A percentile compares a stretch with the other conserved stretches of the same genome.
Conservation (phyloP, 2,113 vertebrate genomes). For the Gymnarchus niloticus region DNA sequence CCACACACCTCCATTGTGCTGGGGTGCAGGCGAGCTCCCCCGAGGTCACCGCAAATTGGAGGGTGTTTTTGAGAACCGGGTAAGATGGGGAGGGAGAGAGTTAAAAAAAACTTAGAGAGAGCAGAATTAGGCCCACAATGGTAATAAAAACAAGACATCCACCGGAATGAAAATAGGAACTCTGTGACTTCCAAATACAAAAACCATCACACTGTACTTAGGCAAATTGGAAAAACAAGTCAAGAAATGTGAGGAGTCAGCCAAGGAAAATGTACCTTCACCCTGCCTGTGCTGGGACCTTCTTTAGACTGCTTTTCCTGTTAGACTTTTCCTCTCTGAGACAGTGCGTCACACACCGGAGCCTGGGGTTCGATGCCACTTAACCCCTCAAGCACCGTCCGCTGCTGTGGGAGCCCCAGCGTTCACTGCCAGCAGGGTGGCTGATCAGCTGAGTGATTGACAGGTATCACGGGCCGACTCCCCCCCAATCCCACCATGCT, state of each 20-base stretch:
- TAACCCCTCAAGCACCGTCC: constrained; percentile 58
- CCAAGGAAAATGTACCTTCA: constrained; percentile 67
- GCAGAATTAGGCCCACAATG: constrained; percentile 39
- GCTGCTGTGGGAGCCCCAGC: too few species aligned
- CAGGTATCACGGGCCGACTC: neutral
- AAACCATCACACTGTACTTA: constrained; percentile 57
- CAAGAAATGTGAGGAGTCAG: constrained; percentile 59
- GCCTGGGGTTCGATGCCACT: constrained; percentile 48
- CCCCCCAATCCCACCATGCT: neutral
- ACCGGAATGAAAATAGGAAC: constrained; percentile 52
- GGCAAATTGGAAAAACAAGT: constrained; percentile 69
- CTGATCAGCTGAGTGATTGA: neutral
- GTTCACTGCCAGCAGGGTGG: constrained; percentile 31
- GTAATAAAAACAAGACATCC: constrained; percentile 46
- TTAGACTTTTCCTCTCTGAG: constrained; percentile 63
- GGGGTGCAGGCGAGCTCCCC: neutral
- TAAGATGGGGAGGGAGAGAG: constrained; percentile 21
- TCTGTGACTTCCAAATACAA: constrained; percentile 54
- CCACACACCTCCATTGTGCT: neutral
- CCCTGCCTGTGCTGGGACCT: constrained; percentile 59
- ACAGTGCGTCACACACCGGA: constrained; percentile 63
- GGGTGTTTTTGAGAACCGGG: constrained; percentile 31
- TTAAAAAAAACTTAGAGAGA: constrained; percentile 33
- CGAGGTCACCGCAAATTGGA: neutral
- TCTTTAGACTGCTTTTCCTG: constrained; percentile 66